phyloP scores from a whole-genome alignment of 2,888 invertebrate species.

The Acholoe squamosa region DNA sequence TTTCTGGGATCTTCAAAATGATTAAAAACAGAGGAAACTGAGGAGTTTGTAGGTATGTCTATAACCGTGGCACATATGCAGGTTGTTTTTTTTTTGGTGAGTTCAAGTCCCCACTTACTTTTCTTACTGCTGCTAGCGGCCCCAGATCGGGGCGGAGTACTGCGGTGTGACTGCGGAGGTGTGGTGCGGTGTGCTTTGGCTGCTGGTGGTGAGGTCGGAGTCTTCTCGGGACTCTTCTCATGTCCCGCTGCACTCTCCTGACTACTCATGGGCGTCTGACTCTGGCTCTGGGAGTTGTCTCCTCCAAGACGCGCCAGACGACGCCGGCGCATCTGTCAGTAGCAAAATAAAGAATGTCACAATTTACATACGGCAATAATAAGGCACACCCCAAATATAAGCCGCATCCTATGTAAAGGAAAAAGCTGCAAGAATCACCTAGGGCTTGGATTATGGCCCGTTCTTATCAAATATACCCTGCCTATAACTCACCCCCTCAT shows the following conservation, averaged over 20 bases:
- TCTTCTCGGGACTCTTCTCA: not conserved
- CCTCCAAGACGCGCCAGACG: constrained; percentile 89
- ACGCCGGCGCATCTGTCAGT: constrained; percentile 88
- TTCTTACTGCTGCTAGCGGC: not conserved
- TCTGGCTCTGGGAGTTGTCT: constrained; percentile 56
- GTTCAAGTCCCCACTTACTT: no score
- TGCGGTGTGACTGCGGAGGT: not conserved
- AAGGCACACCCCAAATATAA: no score
- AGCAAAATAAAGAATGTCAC: no score
- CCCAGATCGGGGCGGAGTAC: not conserved
- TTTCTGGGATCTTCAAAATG: not conserved
- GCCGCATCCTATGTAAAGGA: no score
- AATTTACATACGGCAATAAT: no score
- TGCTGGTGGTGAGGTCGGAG: not conserved
- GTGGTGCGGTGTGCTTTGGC: not conserved
- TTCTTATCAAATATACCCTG: no score
- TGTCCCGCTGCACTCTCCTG: not conserved
- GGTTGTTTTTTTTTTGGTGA: no score
- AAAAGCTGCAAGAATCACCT: no score
- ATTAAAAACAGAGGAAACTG: not conserved
- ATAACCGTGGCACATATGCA: no score
- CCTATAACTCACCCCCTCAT: no score
- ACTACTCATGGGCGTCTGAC: constrained; percentile 32
- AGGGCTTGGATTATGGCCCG: no score
- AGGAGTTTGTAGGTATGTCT: no score